Percentiles rank a stretch among this genome's conserved stretches.
Conservation (phyloP, 1,140 invertebrate species). For the Adelges cooleyi region DNA sequence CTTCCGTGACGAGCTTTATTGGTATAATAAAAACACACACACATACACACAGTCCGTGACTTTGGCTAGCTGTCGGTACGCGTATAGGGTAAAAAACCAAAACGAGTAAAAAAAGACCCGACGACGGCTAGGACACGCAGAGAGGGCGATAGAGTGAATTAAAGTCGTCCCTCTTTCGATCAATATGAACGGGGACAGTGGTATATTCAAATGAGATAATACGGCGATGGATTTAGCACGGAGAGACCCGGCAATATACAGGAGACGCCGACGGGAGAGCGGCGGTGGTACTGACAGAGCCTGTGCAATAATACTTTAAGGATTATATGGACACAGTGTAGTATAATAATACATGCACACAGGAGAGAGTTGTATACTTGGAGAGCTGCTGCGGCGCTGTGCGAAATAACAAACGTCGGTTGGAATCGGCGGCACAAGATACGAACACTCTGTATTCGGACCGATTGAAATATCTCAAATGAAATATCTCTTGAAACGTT, state of each 20-base stretch:
- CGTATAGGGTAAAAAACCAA: not conserved
- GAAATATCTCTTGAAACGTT: too few species aligned
- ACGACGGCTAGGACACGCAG: not conserved
- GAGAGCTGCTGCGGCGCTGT: not conserved
- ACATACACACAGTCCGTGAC: constrained; percentile 1
- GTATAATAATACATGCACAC: too few species aligned
- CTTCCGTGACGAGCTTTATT: constrained; percentile 29
- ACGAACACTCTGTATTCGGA: too few species aligned
- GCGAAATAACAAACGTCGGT: constrained; percentile 12
- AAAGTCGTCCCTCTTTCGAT: constrained; percentile 25
- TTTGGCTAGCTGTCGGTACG: not conserved
- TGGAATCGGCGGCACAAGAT: not conserved
- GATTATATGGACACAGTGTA: not conserved
- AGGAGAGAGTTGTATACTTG: not conserved
- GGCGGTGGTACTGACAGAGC: constrained; percentile 11
- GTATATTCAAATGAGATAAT: constrained; percentile 29
- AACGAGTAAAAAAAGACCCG: constrained; percentile 14
- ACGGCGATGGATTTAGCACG: constrained; percentile 23
- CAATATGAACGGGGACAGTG: constrained; percentile 16
- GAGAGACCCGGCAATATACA: not conserved
- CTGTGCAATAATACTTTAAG: not conserved
- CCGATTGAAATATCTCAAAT: too few species aligned
- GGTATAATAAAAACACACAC: constrained; percentile 28
- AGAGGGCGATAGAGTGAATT: constrained; percentile 18
- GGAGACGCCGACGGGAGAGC: constrained; percentile 4